A percentile compares a stretch with the other conserved stretches of the same genome.
Conservation (phyloP, 2,113 vertebrate genomes). For the Sminthopsis crassicaudata region DNA sequence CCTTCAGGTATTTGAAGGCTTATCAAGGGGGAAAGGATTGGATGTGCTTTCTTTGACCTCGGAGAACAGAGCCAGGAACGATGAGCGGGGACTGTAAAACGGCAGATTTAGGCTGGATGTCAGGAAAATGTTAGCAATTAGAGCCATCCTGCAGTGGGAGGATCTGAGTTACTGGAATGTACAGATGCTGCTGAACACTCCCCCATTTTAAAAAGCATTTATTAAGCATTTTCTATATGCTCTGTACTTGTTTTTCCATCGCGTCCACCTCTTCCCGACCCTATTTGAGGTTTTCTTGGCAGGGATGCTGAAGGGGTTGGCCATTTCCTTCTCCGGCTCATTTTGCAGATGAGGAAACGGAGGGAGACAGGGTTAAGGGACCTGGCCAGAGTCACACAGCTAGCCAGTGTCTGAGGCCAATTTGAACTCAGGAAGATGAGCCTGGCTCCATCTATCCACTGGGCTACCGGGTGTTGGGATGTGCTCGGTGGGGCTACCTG, state of each 20-base stretch:
- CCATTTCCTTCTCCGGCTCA: background rate
- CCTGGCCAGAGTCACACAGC: background rate
- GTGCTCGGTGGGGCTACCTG: background rate
- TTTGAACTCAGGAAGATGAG: background rate
- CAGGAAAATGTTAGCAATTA: slow-evolving; percentile 3
- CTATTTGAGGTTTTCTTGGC: background rate
- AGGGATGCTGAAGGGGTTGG: background rate
- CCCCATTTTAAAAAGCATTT: too few relatives aligned
- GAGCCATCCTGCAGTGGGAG: background rate
- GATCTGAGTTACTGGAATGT: background rate
- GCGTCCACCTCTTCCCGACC: too few relatives aligned
- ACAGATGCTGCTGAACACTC: background rate
- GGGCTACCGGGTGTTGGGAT: background rate
- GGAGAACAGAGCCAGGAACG: background rate
- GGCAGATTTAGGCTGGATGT: background rate
- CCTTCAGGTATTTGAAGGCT: background rate
- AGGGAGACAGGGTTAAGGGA: background rate
- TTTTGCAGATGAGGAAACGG: background rate
- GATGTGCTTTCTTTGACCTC: background rate
- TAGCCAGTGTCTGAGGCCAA: background rate
- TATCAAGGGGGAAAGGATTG: background rate
- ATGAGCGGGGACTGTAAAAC: background rate
- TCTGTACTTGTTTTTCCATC: background rate
- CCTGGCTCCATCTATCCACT: background rate
- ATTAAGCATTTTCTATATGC: background rate